Conservation (phyloP, 53 echinoderm and acorn worm species). For the Pentamera pediparva region DNA sequence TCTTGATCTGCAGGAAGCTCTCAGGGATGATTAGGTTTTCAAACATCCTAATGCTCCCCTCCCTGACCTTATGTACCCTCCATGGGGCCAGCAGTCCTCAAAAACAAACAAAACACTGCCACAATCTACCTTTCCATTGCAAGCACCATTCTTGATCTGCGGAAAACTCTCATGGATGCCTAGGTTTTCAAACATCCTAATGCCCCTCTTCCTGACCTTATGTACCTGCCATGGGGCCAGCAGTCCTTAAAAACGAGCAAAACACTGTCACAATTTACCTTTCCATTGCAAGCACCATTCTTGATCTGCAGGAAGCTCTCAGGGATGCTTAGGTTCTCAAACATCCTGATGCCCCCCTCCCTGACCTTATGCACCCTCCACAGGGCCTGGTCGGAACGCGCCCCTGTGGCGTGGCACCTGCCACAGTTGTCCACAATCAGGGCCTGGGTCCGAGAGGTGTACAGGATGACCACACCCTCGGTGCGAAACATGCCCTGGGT, state of each 20-base stretch:
- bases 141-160: constrained; percentile 72
- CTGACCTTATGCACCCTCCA: constrained; percentile 79
- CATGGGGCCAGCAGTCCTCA: too few relatives aligned
- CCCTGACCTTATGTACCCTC: constrained; percentile 73
- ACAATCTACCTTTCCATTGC: constrained; percentile 75
- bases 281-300: constrained; percentile 74
- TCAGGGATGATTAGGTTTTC: constrained; percentile 68
- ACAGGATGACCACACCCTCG: constrained; percentile 66
- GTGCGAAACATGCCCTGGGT: constrained; percentile 72
- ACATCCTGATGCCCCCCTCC: constrained; percentile 79
- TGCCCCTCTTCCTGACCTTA: constrained; percentile 69
- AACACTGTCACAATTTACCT: too few relatives aligned
- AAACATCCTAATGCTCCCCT: constrained; percentile 80
- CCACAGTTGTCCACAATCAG: constrained; percentile 53
- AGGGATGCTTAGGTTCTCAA: constrained; percentile 70
- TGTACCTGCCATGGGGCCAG: constrained; percentile 83
- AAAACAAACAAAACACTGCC: too few relatives aligned
- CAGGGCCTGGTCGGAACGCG: constrained; percentile 61
- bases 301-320: constrained; percentile 66
- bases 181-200: constrained; percentile 87
- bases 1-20: constrained; percentile 64
- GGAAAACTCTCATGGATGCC: constrained; percentile 59
- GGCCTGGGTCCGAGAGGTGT: constrained; percentile 78
- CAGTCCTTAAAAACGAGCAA: too few relatives aligned
- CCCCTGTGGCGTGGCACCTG: constrained; percentile 50